These are phyloP conservation scores for Microctenopoma lineatum DNA, from an alignment of 2,797 vertebrate genomes.

Conservation along the genomic window DNA sequence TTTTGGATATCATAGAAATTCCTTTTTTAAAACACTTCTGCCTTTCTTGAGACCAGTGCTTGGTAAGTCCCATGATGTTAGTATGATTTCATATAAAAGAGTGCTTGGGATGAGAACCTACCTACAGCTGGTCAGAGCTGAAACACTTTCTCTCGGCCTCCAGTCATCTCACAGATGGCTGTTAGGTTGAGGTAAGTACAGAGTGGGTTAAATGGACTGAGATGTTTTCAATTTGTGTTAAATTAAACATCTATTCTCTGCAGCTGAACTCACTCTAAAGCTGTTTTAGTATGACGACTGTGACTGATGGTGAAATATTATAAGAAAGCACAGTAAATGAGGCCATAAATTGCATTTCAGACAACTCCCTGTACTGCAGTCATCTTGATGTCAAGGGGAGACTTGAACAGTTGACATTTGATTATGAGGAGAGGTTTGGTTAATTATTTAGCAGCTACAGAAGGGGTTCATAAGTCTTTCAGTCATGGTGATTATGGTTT, in stretches of 20 bases:
- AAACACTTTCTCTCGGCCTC: constrained; percentile 47
- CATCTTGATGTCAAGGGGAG: neutral
- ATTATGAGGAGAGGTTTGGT: constrained; percentile 35
- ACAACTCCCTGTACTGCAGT: neutral
- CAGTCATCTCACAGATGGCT: constrained; percentile 47
- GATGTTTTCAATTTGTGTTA: constrained; percentile 21
- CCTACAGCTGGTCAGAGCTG: constrained; percentile 50
- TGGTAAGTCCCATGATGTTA: constrained; percentile 1
- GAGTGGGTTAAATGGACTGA: constrained; percentile 10
- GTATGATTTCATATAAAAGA: neutral
- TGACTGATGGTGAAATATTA: constrained; percentile 10
- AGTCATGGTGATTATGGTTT: constrained; percentile 42
- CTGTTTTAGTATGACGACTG: neutral
- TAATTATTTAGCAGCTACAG: constrained; percentile 46
- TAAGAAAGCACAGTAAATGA: neutral
- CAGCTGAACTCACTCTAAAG: constrained; percentile 4
- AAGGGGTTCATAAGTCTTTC: constrained; percentile 22
- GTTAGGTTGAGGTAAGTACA: constrained; percentile 31
- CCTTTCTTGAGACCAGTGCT: neutral
- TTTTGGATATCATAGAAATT: neutral
- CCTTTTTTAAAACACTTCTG: neutral
- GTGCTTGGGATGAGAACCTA: constrained; percentile 15
- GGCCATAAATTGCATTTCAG: neutral
- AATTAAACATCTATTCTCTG: constrained; percentile 12
- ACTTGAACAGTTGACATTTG: constrained; percentile 58